Base-by-base conservation (phyloP, 2,797 vertebrate genomes). In the Enteromius anoplus region DNA sequence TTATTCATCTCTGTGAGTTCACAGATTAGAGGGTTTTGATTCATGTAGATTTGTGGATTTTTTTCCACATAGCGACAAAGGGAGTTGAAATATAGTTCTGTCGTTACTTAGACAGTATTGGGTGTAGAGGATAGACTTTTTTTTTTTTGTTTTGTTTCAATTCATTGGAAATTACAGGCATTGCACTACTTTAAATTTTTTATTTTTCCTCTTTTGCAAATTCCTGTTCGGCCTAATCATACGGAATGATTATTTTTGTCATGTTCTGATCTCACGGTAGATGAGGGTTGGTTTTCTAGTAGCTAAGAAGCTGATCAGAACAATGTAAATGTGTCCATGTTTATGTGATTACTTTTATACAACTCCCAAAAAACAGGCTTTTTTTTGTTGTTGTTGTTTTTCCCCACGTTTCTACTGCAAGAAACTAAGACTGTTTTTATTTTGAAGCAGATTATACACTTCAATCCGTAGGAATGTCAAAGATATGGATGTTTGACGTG, bases 161-260 rank as follows among this genome's bases (percentile, higher is more conserved):
- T 87, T 81, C 83, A 81, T 89, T 89, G 88, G 75, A 88, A 89
- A 84, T 81, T 77, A 86, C 87, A 88, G 88, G 87, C 81, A 78
- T 92, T 94, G 91, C 89, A 92, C 92, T 90, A 91, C 88, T 87
- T 88, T 84, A 62, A 78, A 80, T 75, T 87, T 42, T 86, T 72
- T 82, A 72, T 26, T 51, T 91, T 88, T 69, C 58, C 42, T 75
- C 49, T 81, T 84, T 78, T 78, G 55, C 78, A 83, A 69, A n/a
- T 64, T 65, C 60, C 76, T 86, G 86, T 84, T 85, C 73, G 68
- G 86, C 81, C 79, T 87, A 83, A 87, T 85, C 85, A 84, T 85
- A 83, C 70, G 64, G 83, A 78, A 86, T 86, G 62, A 79, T 88
- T 65, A 77, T 76, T 80, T 82, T 60, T 47, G 42, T 82, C 45